A percentile compares a stretch with the other conserved stretches of the same genome.
phyloP scores from a whole-genome alignment of 92 coral and sea anemone species.

The Phenganax stokvisi region DNA sequence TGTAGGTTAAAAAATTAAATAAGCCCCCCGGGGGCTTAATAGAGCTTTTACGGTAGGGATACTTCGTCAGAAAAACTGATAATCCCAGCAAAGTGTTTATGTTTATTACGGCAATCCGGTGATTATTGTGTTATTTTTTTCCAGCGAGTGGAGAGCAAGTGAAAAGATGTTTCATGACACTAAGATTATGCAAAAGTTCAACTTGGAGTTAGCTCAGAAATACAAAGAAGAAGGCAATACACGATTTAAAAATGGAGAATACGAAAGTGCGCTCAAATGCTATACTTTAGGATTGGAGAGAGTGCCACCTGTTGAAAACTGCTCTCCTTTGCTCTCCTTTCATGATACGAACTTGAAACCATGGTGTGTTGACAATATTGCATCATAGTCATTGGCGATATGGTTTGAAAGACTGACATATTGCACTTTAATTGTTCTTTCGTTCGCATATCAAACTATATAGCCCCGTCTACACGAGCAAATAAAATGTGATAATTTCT shows the following conservation, averaged over 20 bases:
- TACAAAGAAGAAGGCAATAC: constrained; percentile 75
- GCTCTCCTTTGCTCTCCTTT: neutral
- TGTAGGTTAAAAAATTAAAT: too few relatives aligned
- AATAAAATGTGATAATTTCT: too few relatives aligned
- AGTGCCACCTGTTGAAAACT: constrained; percentile 54
- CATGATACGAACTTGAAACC: constrained; percentile 1
- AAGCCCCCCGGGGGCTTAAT: too few relatives aligned
- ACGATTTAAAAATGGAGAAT: constrained; percentile 62
- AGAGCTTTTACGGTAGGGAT: too few relatives aligned
- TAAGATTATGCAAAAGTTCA: constrained; percentile 31
- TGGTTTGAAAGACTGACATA: too few relatives aligned
- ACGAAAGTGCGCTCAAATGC: constrained; percentile 50
- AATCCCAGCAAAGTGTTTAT: too few relatives aligned
- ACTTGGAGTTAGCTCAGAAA: constrained; percentile 53
- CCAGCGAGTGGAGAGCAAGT: constrained; percentile 65
- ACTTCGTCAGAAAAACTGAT: too few relatives aligned
- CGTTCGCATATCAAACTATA: too few relatives aligned
- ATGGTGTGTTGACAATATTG: neutral
- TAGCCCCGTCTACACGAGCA: too few relatives aligned
- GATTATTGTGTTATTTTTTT: neutral
- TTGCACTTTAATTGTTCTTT: too few relatives aligned
- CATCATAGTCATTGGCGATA: too few relatives aligned
- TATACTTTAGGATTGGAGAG: constrained; percentile 65
- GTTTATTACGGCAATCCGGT: too few relatives aligned
- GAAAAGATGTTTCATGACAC: constrained; percentile 56